Evolutionary conservation across 2,113 vertebrate species (phyloP), one percentile per base, ranked within the genome.

Genomic region (Ctenodactylus gundi): DNA sequence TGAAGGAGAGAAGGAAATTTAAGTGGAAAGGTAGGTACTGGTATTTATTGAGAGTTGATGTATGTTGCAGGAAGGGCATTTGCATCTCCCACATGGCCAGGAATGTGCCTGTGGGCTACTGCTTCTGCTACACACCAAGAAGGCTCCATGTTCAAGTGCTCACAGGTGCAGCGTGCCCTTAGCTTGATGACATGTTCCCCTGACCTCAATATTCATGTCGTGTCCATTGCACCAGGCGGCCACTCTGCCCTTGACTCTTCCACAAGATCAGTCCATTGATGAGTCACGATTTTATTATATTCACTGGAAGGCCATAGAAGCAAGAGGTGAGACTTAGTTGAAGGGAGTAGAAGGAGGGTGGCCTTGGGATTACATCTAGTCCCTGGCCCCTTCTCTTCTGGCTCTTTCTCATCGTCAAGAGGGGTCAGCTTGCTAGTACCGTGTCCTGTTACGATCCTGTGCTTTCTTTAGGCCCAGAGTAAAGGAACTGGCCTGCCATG

Each of bases 161-260:
- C 62, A n/a, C 12, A 14, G 36, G 6, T 1, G 3, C 25, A n/a
- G 55, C 31, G 25, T n/a, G 20, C 15, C 7, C 34, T 41, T 17
- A 6, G 41, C 27, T 21, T 10, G 34, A 6, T 4, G 11, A 13
- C 1, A 4, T 11, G 49, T 55, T 25, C 21, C 14, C 12, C 2
- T 18, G 55, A 75, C n/a, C 51, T 81, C 31, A 10, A 8, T 6
- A 27, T 13, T 49, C 27, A 13, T 25, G 25, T 76, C 34, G 17
- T 88, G 7, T 82, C 31, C 4, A 25, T 1, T 4, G 53, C 51
- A 1, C 39, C 78, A 21, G 13, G 1, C 2, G n/a, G 44, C 21
- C 60, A 12, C 9, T 29, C 55, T 23, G 7, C 34, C 72, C 6
- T 87, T 46, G 29, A 23, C 8, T 39, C 3, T 11, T 91, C 21